Conservation (phyloP, 35 echinoderm and acorn worm species). For the Apostichopus parvimensis region DNA sequence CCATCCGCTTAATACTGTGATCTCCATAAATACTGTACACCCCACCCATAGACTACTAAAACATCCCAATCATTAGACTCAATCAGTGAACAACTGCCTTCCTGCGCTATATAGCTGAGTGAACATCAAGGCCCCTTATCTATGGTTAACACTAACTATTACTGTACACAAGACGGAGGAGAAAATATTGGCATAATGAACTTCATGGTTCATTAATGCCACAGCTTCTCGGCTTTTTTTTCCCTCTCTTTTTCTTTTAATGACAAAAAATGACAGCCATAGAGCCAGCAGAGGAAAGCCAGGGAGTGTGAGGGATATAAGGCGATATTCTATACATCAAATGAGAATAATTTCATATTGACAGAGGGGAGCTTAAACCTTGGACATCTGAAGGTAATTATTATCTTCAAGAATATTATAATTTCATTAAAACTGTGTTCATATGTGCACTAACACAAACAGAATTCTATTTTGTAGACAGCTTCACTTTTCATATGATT, state of each 20-base stretch:
- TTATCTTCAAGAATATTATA: too few species aligned
- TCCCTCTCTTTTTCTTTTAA: background rate
- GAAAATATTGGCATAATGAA: conserved; percentile 23
- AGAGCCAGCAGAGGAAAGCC: background rate
- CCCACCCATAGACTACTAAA: background rate
- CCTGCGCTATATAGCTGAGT: too few species aligned
- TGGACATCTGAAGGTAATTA: too few species aligned
- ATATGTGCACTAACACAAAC: too few species aligned
- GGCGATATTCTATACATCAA: background rate
- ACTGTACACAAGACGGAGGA: background rate
- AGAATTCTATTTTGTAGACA: too few species aligned
- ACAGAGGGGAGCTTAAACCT: too few species aligned
- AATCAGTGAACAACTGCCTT: background rate
- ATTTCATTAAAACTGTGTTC: too few species aligned
- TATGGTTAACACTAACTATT: background rate
- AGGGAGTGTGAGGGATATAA: background rate
- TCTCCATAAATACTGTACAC: too few species aligned
- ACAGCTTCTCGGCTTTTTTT: background rate
- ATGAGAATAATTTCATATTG: too few species aligned
- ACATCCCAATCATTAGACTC: background rate
- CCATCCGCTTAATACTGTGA: too few species aligned
- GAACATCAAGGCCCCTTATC: too few species aligned
- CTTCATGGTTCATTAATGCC: conserved; percentile 10
- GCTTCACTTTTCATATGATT: too few species aligned
- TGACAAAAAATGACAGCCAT: background rate